Evolutionary conservation across 1,140 invertebrate species (phyloP).

Genomic region (Galendromus occidentalis): DNA sequence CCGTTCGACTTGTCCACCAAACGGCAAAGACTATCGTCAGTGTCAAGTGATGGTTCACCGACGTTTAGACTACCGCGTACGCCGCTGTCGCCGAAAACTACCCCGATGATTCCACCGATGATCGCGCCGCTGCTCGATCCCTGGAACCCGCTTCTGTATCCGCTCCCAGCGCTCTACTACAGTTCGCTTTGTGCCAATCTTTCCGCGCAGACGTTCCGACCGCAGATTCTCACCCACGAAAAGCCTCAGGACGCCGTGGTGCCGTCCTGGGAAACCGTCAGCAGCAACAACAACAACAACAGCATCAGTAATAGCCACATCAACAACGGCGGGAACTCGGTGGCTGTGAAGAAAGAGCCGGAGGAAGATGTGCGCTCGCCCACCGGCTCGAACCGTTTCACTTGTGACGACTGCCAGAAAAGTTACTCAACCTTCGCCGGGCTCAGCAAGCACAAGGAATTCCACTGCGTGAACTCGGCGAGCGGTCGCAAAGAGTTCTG

Average conservation of each 20-base stretch:
- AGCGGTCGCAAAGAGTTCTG: slow-evolving; percentile 13
- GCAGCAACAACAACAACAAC: background rate
- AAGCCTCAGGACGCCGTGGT: slow-evolving; percentile 8
- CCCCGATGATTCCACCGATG: slow-evolving; percentile 8
- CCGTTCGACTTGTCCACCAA: slow-evolving; percentile 6
- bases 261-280: background rate
- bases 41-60: background rate
- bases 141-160: slow-evolving; percentile 4
- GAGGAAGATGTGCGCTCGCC: too few relatives aligned
- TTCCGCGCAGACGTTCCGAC: slow-evolving; percentile 4
- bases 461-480: slow-evolving; percentile 45
- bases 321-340: background rate
- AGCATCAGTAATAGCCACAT: background rate
- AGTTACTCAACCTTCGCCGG: slow-evolving; percentile 92
- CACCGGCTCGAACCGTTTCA: background rate
- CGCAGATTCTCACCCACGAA: background rate
- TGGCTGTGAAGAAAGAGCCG: background rate
- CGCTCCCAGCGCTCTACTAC: background rate
- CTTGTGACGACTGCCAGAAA: slow-evolving; percentile 53
- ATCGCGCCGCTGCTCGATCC: background rate
- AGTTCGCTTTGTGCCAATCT: background rate
- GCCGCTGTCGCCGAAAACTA: slow-evolving; percentile 1
- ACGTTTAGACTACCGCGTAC: background rate
- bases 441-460: slow-evolving; percentile 82
- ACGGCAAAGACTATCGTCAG: background rate